phyloP scores from a whole-genome alignment of 2,888 invertebrate species.

The Drosophila fungiperda region DNA sequence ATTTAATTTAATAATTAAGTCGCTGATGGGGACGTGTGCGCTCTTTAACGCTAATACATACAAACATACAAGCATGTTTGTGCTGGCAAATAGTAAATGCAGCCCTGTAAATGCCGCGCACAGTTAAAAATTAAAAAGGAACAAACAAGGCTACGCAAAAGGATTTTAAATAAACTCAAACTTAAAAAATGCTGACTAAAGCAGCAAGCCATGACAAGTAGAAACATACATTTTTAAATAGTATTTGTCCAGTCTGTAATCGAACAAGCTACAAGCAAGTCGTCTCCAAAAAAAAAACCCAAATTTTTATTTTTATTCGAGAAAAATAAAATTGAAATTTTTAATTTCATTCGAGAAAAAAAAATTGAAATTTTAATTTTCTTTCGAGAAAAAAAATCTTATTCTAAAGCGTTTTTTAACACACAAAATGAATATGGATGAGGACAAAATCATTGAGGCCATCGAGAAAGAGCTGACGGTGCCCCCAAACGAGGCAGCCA shows the following conservation, averaged over 20 bases:
- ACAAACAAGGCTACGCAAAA: background rate
- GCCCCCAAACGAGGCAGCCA: conserved; percentile 67
- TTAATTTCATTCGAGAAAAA: too few relatives aligned
- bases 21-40: conserved; percentile 68
- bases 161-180: conserved; percentile 1
- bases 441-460: conserved; percentile 70
- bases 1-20: conserved; percentile 80
- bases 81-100: conserved; percentile 10
- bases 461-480: conserved; percentile 76
- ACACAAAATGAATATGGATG: background rate
- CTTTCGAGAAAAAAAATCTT: too few relatives aligned
- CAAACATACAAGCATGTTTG: conserved; percentile 6
- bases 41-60: conserved; percentile 34
- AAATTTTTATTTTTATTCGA: too few relatives aligned
- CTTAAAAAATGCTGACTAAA: conserved; percentile 5
- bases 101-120: background rate
- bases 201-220: conserved; percentile 52
- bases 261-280: too few relatives aligned
- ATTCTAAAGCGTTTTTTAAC: conserved; percentile 1
- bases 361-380: too few relatives aligned
- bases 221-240: conserved; percentile 12
- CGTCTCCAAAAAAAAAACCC: too few relatives aligned
- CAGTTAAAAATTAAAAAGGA: background rate
- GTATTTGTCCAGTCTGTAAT: conserved; percentile 45
- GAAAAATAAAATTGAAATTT: too few relatives aligned